Conservation (phyloP, 2,888 invertebrate genomes). For the Oscheius sp. region DNA sequence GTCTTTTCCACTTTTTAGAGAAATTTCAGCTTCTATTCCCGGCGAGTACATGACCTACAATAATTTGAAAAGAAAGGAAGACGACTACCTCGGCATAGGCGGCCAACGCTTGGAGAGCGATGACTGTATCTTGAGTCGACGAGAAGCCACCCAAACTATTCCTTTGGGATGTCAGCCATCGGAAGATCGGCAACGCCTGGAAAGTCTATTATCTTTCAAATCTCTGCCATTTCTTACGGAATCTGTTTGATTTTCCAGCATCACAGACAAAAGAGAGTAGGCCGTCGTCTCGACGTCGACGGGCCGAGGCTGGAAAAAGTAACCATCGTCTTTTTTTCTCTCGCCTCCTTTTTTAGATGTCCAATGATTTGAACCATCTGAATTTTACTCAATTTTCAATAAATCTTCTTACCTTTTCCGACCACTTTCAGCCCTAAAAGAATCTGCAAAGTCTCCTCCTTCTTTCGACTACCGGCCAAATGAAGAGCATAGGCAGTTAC, state of each 20-base stretch:
- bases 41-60: conserved; percentile 78
- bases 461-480: conserved; percentile 77
- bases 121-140: conserved; percentile 83
- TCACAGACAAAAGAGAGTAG: conserved; percentile 84
- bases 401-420: conserved; percentile 24
- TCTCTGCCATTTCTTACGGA: conserved; percentile 38
- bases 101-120: conserved; percentile 80
- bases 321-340: conserved; percentile 50
- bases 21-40: conserved; percentile 78
- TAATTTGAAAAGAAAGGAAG: background rate
- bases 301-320: conserved; percentile 78
- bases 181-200: conserved; percentile 78
- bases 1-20: conserved; percentile 77
- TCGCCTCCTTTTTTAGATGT: conserved; percentile 73
- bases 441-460: conserved; percentile 56
- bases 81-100: conserved; percentile 7
- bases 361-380: conserved; percentile 52
- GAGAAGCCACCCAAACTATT: conserved; percentile 82
- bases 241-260: conserved; percentile 75
- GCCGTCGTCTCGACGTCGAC: conserved; percentile 88
- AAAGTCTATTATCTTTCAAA: background rate
- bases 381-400: background rate
- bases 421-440: conserved; percentile 58
- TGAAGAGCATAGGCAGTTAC: conserved; percentile 84
- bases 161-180: conserved; percentile 82